Base-by-base conservation (phyloP, 2,797 vertebrate genomes). In the Arrhamphus sclerolepis region DNA sequence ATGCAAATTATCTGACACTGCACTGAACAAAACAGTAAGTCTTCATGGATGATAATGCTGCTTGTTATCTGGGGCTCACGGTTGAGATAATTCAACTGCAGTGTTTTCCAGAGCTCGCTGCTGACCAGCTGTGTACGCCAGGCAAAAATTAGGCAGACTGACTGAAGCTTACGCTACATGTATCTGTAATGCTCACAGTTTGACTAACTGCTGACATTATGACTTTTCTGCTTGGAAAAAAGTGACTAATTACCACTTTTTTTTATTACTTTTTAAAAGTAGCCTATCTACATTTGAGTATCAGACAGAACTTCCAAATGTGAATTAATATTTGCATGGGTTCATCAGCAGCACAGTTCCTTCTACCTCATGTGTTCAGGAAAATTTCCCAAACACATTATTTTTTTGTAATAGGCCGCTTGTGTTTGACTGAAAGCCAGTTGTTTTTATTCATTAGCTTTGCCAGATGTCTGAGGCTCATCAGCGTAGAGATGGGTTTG, bases 11-110 rank as follows among this genome's bases (percentile, higher is more conserved):
- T 59, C 83, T 63, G 29, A 81, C 57, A 17, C 70, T 21, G 75
- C 64, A 69, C 47, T 83, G 60, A 84, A 42, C 73, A 66, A 62
- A 57, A 83, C 74, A 87, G 88, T 89, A 82, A 89, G 86, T 87
- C 54, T 71, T 54, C 38, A 57, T 52, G 29, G 46, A 19, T 18
- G 34, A 62, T 74, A 66, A 19, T 78, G 79, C 75, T 76, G 48
- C 66, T 59, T 72, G 18, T 70, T 66, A 63, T 82, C 65, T 77
- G 28, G 19, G 66, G 64, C 42, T 64, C 66, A 38, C 60, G 77
- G 59, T 26, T 65, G 63, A 61, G 49, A 66, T 34, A 24, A 40
- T 17, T 19, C 22, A 29, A 67, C 74, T 85, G 82, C 80, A 78
- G 78, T 52, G 53, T 47, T 71, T 56, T 17, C 19, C 49, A 57